These are phyloP conservation scores for Heliconius hewitsoni DNA, from an alignment of 1,140 invertebrate genomes.

Conservation along the genomic window DNA sequence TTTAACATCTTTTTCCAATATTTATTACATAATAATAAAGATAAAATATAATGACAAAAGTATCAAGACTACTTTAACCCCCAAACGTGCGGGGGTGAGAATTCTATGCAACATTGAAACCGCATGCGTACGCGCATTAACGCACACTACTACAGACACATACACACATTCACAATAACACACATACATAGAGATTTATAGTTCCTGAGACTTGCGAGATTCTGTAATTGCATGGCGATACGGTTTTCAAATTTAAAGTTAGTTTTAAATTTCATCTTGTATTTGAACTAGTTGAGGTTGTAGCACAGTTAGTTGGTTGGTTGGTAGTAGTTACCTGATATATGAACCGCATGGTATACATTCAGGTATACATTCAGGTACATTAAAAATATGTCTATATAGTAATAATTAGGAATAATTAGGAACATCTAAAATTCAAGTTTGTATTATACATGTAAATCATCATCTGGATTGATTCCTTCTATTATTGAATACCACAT, in stretches of 20 bases:
- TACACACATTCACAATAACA: constrained; percentile 36
- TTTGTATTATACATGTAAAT: too few relatives aligned
- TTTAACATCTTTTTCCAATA: too few relatives aligned
- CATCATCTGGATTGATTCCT: too few relatives aligned
- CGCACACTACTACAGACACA: constrained; percentile 28
- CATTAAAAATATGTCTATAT: too few relatives aligned
- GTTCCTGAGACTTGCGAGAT: constrained; percentile 42
- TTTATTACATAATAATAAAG: too few relatives aligned
- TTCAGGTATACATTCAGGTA: neutral
- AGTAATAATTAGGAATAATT: too few relatives aligned
- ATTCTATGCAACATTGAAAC: constrained; percentile 61
- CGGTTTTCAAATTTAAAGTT: constrained; percentile 3
- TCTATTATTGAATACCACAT: too few relatives aligned
- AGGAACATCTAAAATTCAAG: too few relatives aligned
- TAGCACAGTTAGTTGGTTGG: neutral
- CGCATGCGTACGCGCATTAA: constrained; percentile 54
- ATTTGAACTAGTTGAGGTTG: neutral
- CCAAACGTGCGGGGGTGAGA: constrained; percentile 57
- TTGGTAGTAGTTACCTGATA: neutral
- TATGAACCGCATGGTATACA: too few relatives aligned
- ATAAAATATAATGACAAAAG: constrained; percentile 17
- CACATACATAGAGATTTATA: constrained; percentile 49
- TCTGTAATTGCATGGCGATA: constrained; percentile 23
- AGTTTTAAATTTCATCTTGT: neutral
- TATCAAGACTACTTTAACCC: constrained; percentile 42